Base-by-base conservation (phyloP, 2,888 invertebrate species). In the Drosophila peninsularis region DNA sequence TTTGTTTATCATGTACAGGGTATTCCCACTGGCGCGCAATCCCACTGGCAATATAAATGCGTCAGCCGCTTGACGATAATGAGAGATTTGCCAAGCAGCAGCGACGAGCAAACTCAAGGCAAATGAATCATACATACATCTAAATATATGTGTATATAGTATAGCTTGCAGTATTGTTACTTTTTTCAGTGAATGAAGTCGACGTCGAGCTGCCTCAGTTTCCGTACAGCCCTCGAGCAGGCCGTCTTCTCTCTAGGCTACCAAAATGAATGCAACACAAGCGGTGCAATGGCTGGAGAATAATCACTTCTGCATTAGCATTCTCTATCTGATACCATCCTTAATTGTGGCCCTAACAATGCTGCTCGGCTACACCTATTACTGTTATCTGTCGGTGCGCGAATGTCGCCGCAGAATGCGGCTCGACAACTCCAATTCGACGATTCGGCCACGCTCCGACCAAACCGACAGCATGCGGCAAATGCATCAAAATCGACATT, bases 1-100 rank as follows among this genome's bases (percentile, higher is more conserved):
- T 56, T 75, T 75, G 75, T 71, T 75, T 75, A 71, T 75, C 75
- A 75, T 57, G 57, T 74, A 55, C 57, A 75, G 75, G 71, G 75
- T 66, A 71, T 60, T 66, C 75, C 75, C 75, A 70, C 10, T 75
- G 75, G 61, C 55, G 58, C 60, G 17, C 50, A 58, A 39, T 62
- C 62, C 62, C 73, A 56, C 17, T 42, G 56, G 67, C 66, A 71
- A 47, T 19, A 47, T 47, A 60, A 49, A 57, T 54, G 37, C 50
- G 49, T 24, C 37, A 41, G 37, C 37, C 70, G 57, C 41, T 70
- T 55, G 65, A 37, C 62, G 74, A 75, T 75, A 75, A 75, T 75
- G 75, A 75, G 56, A 75, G 75, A 75, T 75, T 70, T 64, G 73
- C 45, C 47, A 60, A 74, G 32, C 39, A 56, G 62, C 19, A 60